Evolutionary conservation across 1,140 invertebrate genomes (phyloP), one percentile per base, ranked within the genome.

Genomic region (Heliconius eleuchia): DNA sequence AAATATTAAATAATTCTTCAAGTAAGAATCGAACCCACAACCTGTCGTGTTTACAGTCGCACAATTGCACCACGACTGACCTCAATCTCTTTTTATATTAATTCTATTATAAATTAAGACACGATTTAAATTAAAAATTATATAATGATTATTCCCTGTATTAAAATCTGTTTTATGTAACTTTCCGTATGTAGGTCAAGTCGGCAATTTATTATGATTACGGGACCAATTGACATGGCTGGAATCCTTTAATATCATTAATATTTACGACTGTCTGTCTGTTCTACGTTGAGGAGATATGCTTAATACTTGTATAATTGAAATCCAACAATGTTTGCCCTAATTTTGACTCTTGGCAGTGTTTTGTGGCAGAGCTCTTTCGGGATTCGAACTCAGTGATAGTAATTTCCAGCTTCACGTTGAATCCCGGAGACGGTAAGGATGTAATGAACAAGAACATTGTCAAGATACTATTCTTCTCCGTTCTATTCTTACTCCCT

Each of bases 241-340:
- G 60, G 60, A 66, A 66, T 66, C 60, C 60, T 66, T 66, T 66
- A 66, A 66, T 66, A 66, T 66, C 60, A 66, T 66, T 66, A 66
- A 66, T 66, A 66, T 66, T 30, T 66, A 30, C 60, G 27, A 27
- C 60, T 27, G 60, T 30, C 60, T n/a, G 27, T 66, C 60, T 66
- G 23, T 30, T 66, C 60, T 66, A 66, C 60, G 60, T 66, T 66
- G 27, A 66, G 27, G 23, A 66, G 23, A 66, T 27, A 66, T 66
- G 23, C 50, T 52, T 52, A 52, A 19, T 52, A 52, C 50, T 66
- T 57, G 23, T 9, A 23, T 57, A 57, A 57, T 57, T n/a, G 55
- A 57, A 55, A 55, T 55, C 7, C 16, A 55, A 55, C 5, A 55
- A 23, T 57, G 7, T 23, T 57, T 23, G 55, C n/a, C 9, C 19